A percentile compares a stretch with the other conserved stretches of the same genome.
phyloP scores from a whole-genome alignment of 1,140 invertebrate genomes.

The Penaeus chinensis region DNA sequence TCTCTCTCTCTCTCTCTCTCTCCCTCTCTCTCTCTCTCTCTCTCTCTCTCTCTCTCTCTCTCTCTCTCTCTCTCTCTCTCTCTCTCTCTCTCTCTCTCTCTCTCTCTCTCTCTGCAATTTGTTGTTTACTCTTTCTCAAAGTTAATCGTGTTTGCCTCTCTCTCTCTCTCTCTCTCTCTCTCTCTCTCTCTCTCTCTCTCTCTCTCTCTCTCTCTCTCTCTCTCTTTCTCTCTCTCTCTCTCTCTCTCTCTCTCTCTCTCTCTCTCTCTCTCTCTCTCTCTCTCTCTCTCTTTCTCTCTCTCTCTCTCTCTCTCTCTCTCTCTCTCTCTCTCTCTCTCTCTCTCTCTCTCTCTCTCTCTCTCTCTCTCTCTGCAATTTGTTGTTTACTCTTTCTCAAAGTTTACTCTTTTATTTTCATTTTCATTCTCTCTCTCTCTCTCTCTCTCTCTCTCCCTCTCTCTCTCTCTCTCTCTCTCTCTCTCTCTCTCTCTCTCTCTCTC shows the following conservation, averaged over 20 bases:
- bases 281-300: slow-evolving; percentile 14
- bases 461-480: too few relatives aligned
- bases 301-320: slow-evolving; percentile 9
- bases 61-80: background rate
- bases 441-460: too few relatives aligned
- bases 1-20: slow-evolving; percentile 20
- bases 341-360: slow-evolving; percentile 9
- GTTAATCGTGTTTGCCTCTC: too few relatives aligned
- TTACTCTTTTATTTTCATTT: too few relatives aligned
- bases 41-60: slow-evolving; percentile 21
- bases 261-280: slow-evolving; percentile 9
- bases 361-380: too few relatives aligned
- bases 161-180: background rate
- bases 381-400: too few relatives aligned
- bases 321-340: slow-evolving; percentile 14
- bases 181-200: slow-evolving; percentile 14
- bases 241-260: slow-evolving; percentile 14
- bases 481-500: too few relatives aligned
- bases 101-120: too few relatives aligned
- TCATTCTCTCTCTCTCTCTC: too few relatives aligned
- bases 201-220: slow-evolving; percentile 9
- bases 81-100: too few relatives aligned
- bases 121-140: too few relatives aligned
- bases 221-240: slow-evolving; percentile 14
- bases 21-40: slow-evolving; percentile 2